phyloP scores from a whole-genome alignment of 1,140 invertebrate genomes.

The Magallana ariakensis region DNA sequence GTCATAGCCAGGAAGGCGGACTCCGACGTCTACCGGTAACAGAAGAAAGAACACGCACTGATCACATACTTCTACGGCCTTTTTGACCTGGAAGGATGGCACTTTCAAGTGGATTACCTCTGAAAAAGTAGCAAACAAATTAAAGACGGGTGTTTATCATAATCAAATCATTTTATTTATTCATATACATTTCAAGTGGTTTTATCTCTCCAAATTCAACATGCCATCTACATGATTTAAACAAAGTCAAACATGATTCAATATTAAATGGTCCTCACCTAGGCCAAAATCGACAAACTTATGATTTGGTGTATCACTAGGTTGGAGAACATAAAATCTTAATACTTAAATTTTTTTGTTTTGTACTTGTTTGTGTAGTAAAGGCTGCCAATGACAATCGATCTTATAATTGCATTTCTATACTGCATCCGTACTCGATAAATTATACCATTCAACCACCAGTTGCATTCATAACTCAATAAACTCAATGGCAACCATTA shows the following conservation, averaged over 20 bases:
- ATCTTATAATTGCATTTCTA: too few relatives aligned
- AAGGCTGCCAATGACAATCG: too few relatives aligned
- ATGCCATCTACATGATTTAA: not conserved
- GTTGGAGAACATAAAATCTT: too few relatives aligned
- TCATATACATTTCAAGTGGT: slow-evolving; percentile 26
- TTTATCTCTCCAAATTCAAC: slow-evolving; percentile 27
- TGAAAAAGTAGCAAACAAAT: slow-evolving; percentile 17
- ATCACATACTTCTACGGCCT: not conserved
- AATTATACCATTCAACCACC: too few relatives aligned
- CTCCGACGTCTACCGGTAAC: not conserved
- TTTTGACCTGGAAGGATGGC: not conserved
- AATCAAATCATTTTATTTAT: slow-evolving; percentile 32
- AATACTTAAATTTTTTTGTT: too few relatives aligned
- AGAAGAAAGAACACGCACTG: not conserved
- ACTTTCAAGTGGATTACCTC: slow-evolving; percentile 24
- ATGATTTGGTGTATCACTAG: too few relatives aligned
- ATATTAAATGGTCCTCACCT: not conserved
- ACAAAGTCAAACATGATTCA: not conserved
- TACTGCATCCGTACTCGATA: too few relatives aligned
- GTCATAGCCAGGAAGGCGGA: not conserved
- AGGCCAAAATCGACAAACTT: too few relatives aligned
- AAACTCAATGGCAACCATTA: too few relatives aligned
- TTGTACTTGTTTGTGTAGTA: too few relatives aligned
- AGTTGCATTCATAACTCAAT: too few relatives aligned
- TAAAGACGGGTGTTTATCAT: slow-evolving; percentile 9